Evolutionary conservation across 2,888 invertebrate species (phyloP).

Genomic region (Drosophila limbata): DNA sequence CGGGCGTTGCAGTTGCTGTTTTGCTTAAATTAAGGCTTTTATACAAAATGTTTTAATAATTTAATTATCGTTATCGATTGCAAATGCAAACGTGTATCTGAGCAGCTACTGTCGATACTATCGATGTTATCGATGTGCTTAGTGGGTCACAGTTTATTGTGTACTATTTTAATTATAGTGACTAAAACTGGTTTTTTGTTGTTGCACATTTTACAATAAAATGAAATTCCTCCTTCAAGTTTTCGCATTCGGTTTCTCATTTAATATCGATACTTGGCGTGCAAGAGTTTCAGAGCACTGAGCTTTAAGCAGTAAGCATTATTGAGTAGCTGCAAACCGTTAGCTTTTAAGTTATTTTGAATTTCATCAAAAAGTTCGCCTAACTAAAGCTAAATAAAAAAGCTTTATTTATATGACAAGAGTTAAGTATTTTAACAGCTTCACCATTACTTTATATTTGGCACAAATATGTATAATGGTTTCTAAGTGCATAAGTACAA

Average conservation of each 20-base stretch:
- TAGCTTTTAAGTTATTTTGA: neutral
- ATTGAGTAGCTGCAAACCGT: neutral
- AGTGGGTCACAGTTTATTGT: neutral
- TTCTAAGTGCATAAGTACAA: neutral
- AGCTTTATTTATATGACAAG: neutral
- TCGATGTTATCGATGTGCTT: conserved; percentile 11
- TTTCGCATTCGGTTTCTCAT: neutral
- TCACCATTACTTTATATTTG: neutral
- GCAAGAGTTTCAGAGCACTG: conserved; percentile 5
- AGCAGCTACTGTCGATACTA: conserved; percentile 17
- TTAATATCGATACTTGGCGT: conserved; percentile 17
- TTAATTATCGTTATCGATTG: conserved; percentile 45
- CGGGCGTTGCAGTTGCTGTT: conserved; percentile 27
- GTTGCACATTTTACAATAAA: neutral
- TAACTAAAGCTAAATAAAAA: neutral
- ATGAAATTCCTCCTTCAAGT: neutral
- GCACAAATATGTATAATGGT: neutral
- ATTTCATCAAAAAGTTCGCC: neutral
- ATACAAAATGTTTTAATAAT: conserved; percentile 51
- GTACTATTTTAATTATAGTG: too few relatives aligned
- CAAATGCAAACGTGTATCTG: conserved; percentile 22
- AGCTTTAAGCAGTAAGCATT: conserved; percentile 2
- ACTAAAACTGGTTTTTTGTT: too few relatives aligned
- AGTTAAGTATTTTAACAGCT: neutral
- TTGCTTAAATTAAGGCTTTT: conserved; percentile 49